Evolutionary conservation across 1,140 invertebrate genomes (phyloP).

Genomic region (Bombus huntii): DNA sequence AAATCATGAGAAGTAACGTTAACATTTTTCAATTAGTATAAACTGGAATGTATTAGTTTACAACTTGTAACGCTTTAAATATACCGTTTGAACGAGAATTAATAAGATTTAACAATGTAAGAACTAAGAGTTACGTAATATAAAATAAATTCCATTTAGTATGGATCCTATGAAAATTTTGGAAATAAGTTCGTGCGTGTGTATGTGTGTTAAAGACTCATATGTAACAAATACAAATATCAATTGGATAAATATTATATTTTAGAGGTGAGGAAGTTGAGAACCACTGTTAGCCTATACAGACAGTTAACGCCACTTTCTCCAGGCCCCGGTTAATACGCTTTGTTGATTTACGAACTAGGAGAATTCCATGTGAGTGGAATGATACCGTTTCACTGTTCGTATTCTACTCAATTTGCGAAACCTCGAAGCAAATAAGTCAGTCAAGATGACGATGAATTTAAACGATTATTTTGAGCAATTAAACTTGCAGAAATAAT

Average conservation of each 20-base stretch:
- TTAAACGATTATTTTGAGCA: neutral
- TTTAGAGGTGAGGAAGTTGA: neutral
- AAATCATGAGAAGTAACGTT: too few relatives aligned
- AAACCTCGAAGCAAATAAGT: neutral
- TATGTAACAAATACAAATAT: too few relatives aligned
- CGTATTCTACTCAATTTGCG: neutral
- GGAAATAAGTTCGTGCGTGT: too few relatives aligned
- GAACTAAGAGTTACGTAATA: too few relatives aligned
- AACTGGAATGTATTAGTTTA: too few relatives aligned
- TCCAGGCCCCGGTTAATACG: neutral
- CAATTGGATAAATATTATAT: neutral
- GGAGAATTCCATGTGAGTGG: neutral
- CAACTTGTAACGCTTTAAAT: too few relatives aligned
- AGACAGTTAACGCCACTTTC: neutral
- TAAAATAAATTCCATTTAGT: too few relatives aligned
- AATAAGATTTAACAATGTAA: too few relatives aligned
- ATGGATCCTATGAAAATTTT: too few relatives aligned
- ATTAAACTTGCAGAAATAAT: neutral
- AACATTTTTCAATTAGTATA: too few relatives aligned
- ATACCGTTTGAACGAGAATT: too few relatives aligned
- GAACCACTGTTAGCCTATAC: neutral
- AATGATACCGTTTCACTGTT: neutral
- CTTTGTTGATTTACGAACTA: neutral
- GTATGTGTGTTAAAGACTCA: too few relatives aligned
- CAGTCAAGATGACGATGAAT: neutral